Percentiles rank a stretch among this genome's conserved stretches.
These are phyloP conservation scores for Myzus persicae DNA, from an alignment of 1,140 invertebrate genomes.

Conservation along the genomic window DNA sequence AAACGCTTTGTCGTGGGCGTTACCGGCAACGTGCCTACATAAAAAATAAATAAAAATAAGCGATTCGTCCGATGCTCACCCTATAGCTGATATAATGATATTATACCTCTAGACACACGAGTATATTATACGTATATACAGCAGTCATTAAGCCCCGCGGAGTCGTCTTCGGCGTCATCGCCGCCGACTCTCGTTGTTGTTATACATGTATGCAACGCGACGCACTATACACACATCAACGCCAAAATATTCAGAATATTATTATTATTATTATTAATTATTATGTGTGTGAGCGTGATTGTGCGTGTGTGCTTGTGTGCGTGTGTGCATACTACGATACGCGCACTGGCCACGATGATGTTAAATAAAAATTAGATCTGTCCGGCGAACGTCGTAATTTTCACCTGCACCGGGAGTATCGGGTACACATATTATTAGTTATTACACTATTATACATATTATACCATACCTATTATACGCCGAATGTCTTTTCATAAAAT, in stretches of 20 bases:
- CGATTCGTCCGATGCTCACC: not conserved
- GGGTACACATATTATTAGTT: not conserved
- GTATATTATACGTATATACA: not conserved
- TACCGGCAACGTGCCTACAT: not conserved
- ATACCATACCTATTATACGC: not conserved
- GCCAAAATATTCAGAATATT: constrained; percentile 9
- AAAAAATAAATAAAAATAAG: not conserved
- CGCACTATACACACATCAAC: not conserved
- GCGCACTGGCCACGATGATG: not conserved
- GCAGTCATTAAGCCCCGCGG: not conserved
- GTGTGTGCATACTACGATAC: not conserved
- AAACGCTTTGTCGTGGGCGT: not conserved
- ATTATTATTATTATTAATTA: not conserved
- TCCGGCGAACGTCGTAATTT: constrained; percentile 5
- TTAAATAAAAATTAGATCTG: constrained; percentile 12
- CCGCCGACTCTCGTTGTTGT: not conserved
- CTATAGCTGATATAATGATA: constrained; percentile 16
- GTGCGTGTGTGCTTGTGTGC: not conserved
- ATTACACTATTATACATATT: not conserved
- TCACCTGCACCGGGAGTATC: not conserved
- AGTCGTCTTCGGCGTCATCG: not conserved
- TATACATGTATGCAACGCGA: not conserved
- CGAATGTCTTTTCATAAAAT: not conserved
- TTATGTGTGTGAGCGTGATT: not conserved
- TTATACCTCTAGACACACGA: not conserved